These are phyloP conservation scores for Dipodomys ordii DNA, from an alignment of 2,113 vertebrate species.

Conservation along the genomic window DNA sequence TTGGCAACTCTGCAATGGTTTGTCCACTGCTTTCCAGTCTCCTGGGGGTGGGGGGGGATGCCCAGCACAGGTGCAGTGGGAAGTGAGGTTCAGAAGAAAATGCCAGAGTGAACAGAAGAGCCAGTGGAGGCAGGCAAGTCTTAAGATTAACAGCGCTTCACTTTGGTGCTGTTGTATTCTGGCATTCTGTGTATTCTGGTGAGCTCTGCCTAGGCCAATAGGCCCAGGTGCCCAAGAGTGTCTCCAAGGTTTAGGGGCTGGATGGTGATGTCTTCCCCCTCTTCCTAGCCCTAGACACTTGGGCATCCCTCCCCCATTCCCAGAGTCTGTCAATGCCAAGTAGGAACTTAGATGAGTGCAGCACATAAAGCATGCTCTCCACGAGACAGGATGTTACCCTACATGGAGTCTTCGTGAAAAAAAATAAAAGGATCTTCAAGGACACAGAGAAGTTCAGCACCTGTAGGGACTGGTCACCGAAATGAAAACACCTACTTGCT, in stretches of 20 bases:
- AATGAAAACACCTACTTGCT: background rate
- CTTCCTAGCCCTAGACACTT: background rate
- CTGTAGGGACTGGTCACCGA: background rate
- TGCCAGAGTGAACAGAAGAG: background rate
- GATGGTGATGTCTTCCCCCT: background rate
- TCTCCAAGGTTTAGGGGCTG: background rate
- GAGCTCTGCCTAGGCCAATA: background rate
- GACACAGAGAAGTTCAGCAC: background rate
- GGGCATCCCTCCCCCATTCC: background rate
- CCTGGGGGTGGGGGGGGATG: background rate
- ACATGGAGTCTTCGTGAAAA: background rate
- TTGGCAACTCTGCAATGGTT: background rate
- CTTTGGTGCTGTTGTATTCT: background rate
- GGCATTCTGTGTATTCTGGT: background rate
- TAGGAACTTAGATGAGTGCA: background rate
- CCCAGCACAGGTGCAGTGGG: background rate
- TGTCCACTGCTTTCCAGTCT: background rate
- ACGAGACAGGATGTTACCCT: background rate
- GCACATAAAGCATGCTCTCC: background rate
- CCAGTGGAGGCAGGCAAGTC: background rate
- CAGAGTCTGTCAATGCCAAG: background rate
- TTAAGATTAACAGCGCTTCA: background rate
- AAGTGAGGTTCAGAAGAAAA: background rate
- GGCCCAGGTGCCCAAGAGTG: background rate
- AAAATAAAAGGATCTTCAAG: background rate